phyloP scores from a whole-genome alignment of 2,113 vertebrate genomes.

The Mohoua ochrocephala region DNA sequence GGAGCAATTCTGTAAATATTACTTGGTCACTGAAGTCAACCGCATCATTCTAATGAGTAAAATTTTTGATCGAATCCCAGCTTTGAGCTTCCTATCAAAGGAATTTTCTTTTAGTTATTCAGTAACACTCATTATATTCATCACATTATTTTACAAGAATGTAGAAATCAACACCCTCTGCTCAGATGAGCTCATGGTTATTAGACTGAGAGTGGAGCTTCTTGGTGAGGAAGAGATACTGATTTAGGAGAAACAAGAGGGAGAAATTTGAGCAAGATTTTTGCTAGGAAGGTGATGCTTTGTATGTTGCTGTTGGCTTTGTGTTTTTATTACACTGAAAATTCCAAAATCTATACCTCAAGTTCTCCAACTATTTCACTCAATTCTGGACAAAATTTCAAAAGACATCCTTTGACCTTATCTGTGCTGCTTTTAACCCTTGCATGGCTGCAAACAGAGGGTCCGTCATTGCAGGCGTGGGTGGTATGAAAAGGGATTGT shows the following conservation, averaged over 20 bases:
- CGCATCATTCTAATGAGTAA: not conserved
- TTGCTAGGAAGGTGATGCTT: not conserved
- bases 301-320: not conserved
- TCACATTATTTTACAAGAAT: not conserved
- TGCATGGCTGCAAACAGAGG: not conserved
- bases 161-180: not conserved
- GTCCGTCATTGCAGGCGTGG: not conserved
- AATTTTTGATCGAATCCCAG: not conserved
- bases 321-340: not conserved
- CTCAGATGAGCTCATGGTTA: not conserved
- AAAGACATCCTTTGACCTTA: not conserved
- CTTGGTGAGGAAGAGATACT: not conserved
- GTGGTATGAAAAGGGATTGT: not conserved
- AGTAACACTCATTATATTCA: not conserved
- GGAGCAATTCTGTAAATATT: not conserved
- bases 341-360: not conserved
- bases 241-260: not conserved
- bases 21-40: not conserved
- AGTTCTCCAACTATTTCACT: not conserved
- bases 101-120: not conserved
- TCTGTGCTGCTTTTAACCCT: not conserved
- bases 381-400: not conserved
- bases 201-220: not conserved
- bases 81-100: not conserved
- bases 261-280: not conserved